phyloP scores from a whole-genome alignment of 2,888 invertebrate species.

The Papilio elwesi region DNA sequence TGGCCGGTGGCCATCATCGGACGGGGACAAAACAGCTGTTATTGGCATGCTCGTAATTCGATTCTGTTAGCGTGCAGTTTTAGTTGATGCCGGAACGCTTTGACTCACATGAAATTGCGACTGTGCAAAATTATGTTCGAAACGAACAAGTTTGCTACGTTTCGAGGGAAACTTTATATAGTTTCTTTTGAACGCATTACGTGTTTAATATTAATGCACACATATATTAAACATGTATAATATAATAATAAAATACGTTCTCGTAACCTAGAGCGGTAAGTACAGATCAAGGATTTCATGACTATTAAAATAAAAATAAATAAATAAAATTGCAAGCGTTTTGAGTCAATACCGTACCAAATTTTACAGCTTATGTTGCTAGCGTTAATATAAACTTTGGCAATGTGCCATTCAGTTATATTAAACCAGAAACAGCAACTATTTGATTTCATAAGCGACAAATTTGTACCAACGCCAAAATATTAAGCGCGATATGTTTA shows the following conservation, averaged over 20 bases:
- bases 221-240: too few species aligned
- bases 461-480: conserved; percentile 32
- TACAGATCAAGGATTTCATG: too few species aligned
- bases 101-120: conserved; percentile 35
- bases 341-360: conserved; percentile 16
- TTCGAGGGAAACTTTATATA: conserved; percentile 5
- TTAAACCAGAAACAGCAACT: conserved; percentile 35
- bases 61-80: conserved; percentile 39
- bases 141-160: background rate
- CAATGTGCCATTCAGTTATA: conserved; percentile 31
- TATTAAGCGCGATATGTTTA: conserved; percentile 23
- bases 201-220: background rate
- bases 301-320: conserved; percentile 7
- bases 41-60: conserved; percentile 40
- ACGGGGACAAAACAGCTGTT: conserved; percentile 38
- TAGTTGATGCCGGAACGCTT: conserved; percentile 35
- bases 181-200: conserved; percentile 4
- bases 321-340: conserved; percentile 1
- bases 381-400: conserved; percentile 32
- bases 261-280: too few species aligned
- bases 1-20: conserved; percentile 37
- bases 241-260: too few species aligned
- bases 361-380: conserved; percentile 21
- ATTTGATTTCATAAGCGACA: conserved; percentile 36
- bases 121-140: conserved; percentile 6